A percentile compares a stretch with the other conserved stretches of the same genome.
phyloP scores from a whole-genome alignment of 1,140 invertebrate genomes.

The Drosophila lacteicornis region DNA sequence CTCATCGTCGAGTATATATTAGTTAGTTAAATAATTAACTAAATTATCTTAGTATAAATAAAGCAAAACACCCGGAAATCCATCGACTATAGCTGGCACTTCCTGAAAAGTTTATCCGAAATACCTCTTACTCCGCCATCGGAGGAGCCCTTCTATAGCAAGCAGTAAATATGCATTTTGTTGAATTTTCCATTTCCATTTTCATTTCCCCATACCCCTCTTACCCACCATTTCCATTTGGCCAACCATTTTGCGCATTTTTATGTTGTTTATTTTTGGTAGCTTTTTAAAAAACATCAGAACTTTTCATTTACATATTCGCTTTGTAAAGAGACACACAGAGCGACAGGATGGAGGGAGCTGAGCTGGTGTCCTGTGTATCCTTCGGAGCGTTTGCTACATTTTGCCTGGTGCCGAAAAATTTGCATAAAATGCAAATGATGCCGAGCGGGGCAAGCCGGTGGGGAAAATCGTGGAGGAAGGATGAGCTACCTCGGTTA shows the following conservation, averaged over 20 bases:
- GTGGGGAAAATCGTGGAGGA: slow-evolving; percentile 8
- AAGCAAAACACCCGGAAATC: background rate
- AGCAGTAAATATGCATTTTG: slow-evolving; percentile 79
- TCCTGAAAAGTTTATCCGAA: background rate
- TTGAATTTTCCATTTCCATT: slow-evolving; percentile 68
- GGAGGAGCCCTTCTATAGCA: slow-evolving; percentile 35
- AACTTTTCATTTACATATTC: slow-evolving; percentile 81
- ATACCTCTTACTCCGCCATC: slow-evolving; percentile 22
- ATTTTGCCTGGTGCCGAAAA: slow-evolving; percentile 74
- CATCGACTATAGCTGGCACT: too few species aligned
- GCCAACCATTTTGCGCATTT: slow-evolving; percentile 69
- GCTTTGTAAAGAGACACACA: slow-evolving; percentile 62
- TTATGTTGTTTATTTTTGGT: slow-evolving; percentile 82
- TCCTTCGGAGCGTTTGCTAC: slow-evolving; percentile 75
- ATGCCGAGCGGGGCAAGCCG: slow-evolving; percentile 49
- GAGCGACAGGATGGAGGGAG: slow-evolving; percentile 4
- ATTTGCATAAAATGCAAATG: slow-evolving; percentile 85
- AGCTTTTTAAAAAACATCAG: slow-evolving; percentile 81
- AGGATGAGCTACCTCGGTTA: slow-evolving; percentile 50
- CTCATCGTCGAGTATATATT: too few species aligned
- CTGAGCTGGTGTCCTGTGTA: slow-evolving; percentile 54
- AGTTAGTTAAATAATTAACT: too few species aligned
- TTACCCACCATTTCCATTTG: slow-evolving; percentile 59
- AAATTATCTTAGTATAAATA: background rate
- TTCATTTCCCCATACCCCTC: slow-evolving; percentile 25